Conservation (phyloP, 1,140 invertebrate genomes). For the Ruditapes philippinarum region DNA sequence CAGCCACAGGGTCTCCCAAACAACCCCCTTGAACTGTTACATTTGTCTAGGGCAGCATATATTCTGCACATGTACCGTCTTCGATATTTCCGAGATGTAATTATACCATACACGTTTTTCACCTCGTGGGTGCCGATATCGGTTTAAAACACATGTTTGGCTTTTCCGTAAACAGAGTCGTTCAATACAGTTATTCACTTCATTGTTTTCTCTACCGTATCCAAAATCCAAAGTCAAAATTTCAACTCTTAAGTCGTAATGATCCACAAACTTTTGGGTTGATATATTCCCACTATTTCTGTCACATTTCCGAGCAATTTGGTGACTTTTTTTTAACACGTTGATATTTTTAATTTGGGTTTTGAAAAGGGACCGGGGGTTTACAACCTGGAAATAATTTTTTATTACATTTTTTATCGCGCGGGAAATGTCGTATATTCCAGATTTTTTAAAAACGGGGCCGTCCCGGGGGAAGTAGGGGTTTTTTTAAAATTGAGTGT, state of each 20-base stretch:
- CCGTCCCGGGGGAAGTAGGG: background rate
- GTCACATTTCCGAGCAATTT: background rate
- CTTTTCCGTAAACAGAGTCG: background rate
- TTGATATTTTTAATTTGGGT: slow-evolving; percentile 6
- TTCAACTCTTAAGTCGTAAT: background rate
- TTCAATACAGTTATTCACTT: background rate
- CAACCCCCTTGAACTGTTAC: background rate
- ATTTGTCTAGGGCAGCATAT: background rate
- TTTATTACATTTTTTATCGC: slow-evolving; percentile 31
- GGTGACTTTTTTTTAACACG: background rate
- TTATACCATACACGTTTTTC: slow-evolving; percentile 36
- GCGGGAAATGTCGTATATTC: slow-evolving; percentile 2
- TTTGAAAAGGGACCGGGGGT: background rate
- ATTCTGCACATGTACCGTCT: background rate
- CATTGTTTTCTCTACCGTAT: background rate
- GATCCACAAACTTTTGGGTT: background rate
- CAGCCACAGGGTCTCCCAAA: background rate
- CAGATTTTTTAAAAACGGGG: slow-evolving; percentile 14
- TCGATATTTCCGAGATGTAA: background rate
- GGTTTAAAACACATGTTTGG: background rate
- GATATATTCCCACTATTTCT: background rate
- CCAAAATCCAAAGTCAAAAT: slow-evolving; percentile 48
- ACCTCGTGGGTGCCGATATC: slow-evolving; percentile 9
- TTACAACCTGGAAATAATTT: background rate
- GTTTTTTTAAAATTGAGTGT: slow-evolving; percentile 14